Base-by-base conservation (phyloP, 1,140 invertebrate genomes). In the Drosophila miranda region DNA sequence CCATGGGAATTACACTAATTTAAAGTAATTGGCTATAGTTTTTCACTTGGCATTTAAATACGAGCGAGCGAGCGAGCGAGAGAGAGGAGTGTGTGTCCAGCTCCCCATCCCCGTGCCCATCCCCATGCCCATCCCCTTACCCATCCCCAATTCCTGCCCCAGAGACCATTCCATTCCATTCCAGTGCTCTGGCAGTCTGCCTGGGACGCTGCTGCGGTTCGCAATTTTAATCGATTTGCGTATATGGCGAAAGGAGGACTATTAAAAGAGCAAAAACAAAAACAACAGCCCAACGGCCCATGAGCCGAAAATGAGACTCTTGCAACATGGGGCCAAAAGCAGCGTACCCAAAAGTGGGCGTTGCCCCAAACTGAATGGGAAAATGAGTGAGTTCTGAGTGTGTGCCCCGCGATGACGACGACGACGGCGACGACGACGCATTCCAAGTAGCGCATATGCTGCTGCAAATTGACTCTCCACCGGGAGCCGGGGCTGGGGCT, bases 1-100 rank as follows among this genome's bases (percentile, higher is more conserved):
- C 67, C 82, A 87, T 86, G 82, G 83, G 88, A 90, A 90, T 90
- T 90, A 90, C 88, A 90, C 88, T 90, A 90, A 90, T 90, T 90
- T 90, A 84, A 86, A 89, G 80, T 90, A 90, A 90, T 90, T 90
- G 88, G 78, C 80, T 89, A 87, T 82, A 74, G 83, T 82, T 82
- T 90, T 90, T 84, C 78, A 87, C 83, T 87, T 88, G 78, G 78
- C 82, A 86, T 87, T 89, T 88, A 89, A 88, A 88, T 88, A 70
- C 82, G 75, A 77, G 74, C 44, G 38, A 44, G 41, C 19, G 42
- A 14, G 42, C 21, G 23, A 53, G 19, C 4, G 48, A 49, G 14
- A 14, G 48, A 19, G 50, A 21, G 30, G 50, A 72, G 68, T 72
- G 69, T 64, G 49, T 72, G 67, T 60, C 49, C 58, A 62, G 58